phyloP scores from a whole-genome alignment of 2,113 vertebrate genomes.

The Sciurus niger region DNA sequence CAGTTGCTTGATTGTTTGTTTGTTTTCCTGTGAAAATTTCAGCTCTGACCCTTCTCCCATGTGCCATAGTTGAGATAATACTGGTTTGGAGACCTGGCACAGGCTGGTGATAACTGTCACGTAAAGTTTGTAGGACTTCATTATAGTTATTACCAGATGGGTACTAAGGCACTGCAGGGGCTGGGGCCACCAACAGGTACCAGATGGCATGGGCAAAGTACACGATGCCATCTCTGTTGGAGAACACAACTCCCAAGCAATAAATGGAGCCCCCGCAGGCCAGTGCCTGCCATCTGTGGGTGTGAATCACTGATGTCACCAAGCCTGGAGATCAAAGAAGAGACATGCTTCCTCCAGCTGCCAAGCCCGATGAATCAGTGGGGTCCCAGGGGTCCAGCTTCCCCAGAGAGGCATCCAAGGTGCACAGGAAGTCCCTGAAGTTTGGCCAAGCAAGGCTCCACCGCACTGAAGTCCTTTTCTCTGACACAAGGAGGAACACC shows the following conservation, averaged over 20 bases:
- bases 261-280: constrained; percentile 97
- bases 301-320: constrained; percentile 90
- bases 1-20: constrained; percentile 52
- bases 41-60: constrained; percentile 70
- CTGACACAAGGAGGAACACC: too few relatives aligned
- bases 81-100: constrained; percentile 86
- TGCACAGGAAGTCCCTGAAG: too few relatives aligned
- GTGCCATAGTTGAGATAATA: constrained; percentile 87
- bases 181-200: constrained; percentile 97
- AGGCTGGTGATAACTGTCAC: constrained; percentile 88
- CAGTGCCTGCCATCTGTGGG: constrained; percentile 94
- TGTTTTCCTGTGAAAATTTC: constrained; percentile 79
- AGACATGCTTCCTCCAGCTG: too few relatives aligned
- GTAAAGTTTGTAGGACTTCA: constrained; percentile 90
- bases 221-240: constrained; percentile 98
- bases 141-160: constrained; percentile 99
- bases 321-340: too few relatives aligned
- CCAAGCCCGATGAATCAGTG: too few relatives aligned
- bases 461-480: too few relatives aligned
- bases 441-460: too few relatives aligned
- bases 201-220: constrained; percentile 99
- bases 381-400: too few relatives aligned
- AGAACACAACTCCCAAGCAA: constrained; percentile 97
- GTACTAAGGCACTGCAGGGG: constrained; percentile 97
- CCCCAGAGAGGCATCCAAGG: too few relatives aligned